A percentile compares a stretch with the other conserved stretches of the same genome.
Evolutionary conservation across 2,888 invertebrate genomes (phyloP).

Genomic region (Pammene fasciana): DNA sequence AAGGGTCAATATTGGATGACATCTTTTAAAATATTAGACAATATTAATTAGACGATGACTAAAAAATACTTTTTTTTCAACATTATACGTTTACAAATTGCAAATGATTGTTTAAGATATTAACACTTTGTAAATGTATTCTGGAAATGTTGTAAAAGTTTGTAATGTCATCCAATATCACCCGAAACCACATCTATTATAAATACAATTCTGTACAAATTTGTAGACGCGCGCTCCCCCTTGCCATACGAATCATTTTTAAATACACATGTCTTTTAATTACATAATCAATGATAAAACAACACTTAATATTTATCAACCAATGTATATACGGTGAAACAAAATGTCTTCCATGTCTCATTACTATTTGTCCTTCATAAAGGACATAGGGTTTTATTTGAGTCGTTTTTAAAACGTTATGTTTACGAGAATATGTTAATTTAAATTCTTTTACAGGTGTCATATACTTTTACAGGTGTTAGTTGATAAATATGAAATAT

Average conservation of each 20-base stretch:
- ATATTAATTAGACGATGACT: no score
- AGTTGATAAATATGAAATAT: conserved; percentile 23
- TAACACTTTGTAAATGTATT: no score
- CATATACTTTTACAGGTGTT: background rate
- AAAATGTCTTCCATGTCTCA: background rate
- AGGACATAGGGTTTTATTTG: conserved; percentile 6
- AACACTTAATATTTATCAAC: conserved; percentile 25
- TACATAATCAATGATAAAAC: conserved; percentile 17
- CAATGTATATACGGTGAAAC: background rate
- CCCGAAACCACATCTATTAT: conserved; percentile 22
- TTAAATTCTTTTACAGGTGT: background rate
- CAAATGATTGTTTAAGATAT: no score
- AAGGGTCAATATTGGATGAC: conserved; percentile 30
- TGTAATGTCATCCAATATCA: conserved; percentile 27
- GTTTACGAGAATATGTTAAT: background rate
- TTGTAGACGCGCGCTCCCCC: conserved; percentile 39
- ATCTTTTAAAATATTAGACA: background rate
- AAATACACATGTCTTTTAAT: conserved; percentile 35
- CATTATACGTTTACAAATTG: no score
- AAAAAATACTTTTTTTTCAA: no score
- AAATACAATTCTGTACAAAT: conserved; percentile 41
- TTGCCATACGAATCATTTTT: conserved; percentile 28
- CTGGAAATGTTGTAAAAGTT: no score
- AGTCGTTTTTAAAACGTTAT: background rate
- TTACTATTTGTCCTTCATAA: conserved; percentile 3